Evolutionary conservation across 1,140 invertebrate genomes (phyloP), one percentile per base, ranked within the genome.

Genomic region (Bombus ignitus): DNA sequence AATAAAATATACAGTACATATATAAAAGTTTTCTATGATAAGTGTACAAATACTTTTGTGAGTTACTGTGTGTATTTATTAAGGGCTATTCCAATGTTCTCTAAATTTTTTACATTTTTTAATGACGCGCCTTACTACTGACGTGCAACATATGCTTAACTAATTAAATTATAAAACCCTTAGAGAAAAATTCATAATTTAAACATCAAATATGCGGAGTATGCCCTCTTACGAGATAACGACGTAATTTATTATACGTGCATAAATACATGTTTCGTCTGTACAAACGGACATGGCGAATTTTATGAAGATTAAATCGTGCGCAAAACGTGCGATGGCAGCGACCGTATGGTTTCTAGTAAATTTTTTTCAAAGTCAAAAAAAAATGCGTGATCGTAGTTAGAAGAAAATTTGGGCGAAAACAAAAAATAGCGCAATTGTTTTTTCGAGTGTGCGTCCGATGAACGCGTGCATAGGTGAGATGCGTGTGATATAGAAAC

Each of bases 401-500:
- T 71, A 57, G 66, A 71, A 32, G 32, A 72, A 44, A 57, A 44
- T 68, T 74, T 39, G 44, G 35, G 22, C 44, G 44, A 53, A 47
- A 76, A 59, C 18, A 44, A n/a, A 59, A 39, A n/a, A 39, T 83
- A 53, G 62, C 4, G 62, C 37, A 53, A 62, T 53, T 18, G 39
- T 15, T 66, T 83, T 74, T 83, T 37, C 35, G 28, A 80, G 15
- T 25, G 53, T 70, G 47, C 28, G 9, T 59, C 22, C 28, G 70
- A 42, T n/a, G 70, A 42, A 72, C 28, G 39, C 39, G 28, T 68
- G 66, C 22, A 37, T 68, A 68, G 18, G 22, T 68, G 28, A 28
- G 35, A 42, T 65, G 35, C 59, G 84, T 47, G 82, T 83, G 74
- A 78, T 83, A 77, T 57, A 83, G 82, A 37, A 53, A 68, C 65